These are phyloP conservation scores for Hippopotamus amphibius DNA, from an alignment of 2,113 vertebrate species.

Conservation along the genomic window DNA sequence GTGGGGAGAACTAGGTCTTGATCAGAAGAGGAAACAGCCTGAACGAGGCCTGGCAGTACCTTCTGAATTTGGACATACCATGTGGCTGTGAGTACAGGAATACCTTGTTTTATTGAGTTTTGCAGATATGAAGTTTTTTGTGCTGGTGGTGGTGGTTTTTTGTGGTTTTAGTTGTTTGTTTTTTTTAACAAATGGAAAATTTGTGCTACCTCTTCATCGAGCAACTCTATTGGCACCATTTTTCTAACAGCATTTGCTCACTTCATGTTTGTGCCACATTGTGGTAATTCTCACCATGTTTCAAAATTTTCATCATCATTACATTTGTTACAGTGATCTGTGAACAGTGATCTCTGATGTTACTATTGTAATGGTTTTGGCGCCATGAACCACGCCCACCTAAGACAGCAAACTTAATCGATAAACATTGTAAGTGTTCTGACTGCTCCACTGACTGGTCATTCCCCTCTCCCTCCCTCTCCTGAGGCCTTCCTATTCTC, in stretches of 20 bases:
- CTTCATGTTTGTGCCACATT: background rate
- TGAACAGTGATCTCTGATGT: background rate
- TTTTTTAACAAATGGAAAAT: background rate
- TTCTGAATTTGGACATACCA: fast-evolving
- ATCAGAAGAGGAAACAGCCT: background rate
- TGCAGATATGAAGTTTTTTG: background rate
- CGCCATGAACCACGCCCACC: fast-evolving
- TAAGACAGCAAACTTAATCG: background rate
- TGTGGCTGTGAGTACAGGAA: background rate
- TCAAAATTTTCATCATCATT: background rate
- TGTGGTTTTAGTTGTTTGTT: background rate
- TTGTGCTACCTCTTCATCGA: background rate
- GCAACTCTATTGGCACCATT: background rate
- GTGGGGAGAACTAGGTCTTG: background rate
- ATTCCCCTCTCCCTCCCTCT: background rate
- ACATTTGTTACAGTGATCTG: background rate
- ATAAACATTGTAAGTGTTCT: background rate
- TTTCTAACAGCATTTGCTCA: background rate
- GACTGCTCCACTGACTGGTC: background rate
- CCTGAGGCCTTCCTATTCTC: background rate
- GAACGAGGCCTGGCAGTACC: background rate
- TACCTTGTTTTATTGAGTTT: background rate
- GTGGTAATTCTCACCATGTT: background rate
- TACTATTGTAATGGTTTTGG: background rate
- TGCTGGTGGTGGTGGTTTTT: too few species aligned